phyloP scores from a whole-genome alignment of 2,113 vertebrate genomes.

The Aphyosemion australe region DNA sequence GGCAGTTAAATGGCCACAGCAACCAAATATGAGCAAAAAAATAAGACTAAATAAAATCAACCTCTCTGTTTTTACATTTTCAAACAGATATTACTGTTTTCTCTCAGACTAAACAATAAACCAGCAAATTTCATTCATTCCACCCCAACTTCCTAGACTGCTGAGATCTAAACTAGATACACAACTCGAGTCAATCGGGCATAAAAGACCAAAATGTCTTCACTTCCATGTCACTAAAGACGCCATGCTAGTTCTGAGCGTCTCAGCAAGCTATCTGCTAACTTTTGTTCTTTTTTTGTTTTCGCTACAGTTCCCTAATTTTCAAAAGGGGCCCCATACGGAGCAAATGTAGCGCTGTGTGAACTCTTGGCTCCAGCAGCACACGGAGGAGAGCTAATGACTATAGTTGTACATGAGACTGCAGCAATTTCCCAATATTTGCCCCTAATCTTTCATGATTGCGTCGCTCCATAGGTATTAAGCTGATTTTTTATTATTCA shows the following conservation, averaged over 20 bases:
- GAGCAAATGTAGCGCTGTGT: constrained; percentile 12
- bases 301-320: constrained; percentile 33
- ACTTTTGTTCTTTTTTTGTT: constrained; percentile 52
- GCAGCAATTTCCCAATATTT: constrained; percentile 63
- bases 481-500: constrained; percentile 26
- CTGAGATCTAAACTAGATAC: constrained; percentile 11
- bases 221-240: constrained; percentile 67
- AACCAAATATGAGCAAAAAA: too few species aligned
- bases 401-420: constrained; percentile 44
- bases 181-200: constrained; percentile 9
- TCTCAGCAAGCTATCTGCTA: constrained; percentile 64
- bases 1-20: too few species aligned
- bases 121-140: background rate
- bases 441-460: constrained; percentile 63
- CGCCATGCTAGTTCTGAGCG: constrained; percentile 43
- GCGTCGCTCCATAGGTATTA: constrained; percentile 48
- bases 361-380: constrained; percentile 34
- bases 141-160: background rate
- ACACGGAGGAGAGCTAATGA: constrained; percentile 53
- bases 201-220: constrained; percentile 31
- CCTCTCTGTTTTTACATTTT: too few species aligned
- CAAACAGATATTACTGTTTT: background rate
- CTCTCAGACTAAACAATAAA: background rate
- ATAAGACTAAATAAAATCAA: too few species aligned
- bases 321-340: constrained; percentile 39